Conservation (phyloP, 1,140 invertebrate genomes). For the Leptinotarsa defecta region DNA sequence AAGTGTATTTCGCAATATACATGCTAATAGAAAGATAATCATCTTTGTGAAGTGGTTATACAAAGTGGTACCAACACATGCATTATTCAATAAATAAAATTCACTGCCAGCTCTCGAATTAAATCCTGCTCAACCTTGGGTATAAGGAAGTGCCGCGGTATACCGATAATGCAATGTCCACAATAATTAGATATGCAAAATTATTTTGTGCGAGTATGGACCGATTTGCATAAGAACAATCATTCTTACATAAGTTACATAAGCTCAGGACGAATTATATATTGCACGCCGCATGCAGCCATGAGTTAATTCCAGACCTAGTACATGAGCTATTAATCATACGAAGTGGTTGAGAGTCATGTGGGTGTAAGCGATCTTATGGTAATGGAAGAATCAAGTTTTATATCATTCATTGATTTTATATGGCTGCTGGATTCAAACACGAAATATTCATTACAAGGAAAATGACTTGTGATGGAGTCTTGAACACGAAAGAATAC, state of each 20-base stretch:
- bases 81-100: no score
- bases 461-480: no score
- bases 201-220: conserved; percentile 18
- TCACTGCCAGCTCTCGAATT: neutral
- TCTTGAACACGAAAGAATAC: no score
- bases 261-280: conserved; percentile 4
- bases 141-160: conserved; percentile 12
- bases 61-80: no score
- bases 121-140: conserved; percentile 9
- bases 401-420: neutral
- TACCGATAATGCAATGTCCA: conserved; percentile 19
- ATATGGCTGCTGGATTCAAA: no score
- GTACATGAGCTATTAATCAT: neutral
- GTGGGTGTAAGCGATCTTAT: conserved; percentile 17
- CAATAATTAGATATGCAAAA: conserved; percentile 23
- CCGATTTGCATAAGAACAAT: conserved; percentile 18
- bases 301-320: conserved; percentile 4
- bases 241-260: conserved; percentile 16
- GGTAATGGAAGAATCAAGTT: neutral
- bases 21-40: no score
- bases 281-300: neutral
- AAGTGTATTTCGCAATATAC: no score
- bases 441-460: no score
- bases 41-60: no score
- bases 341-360: conserved; percentile 3